A percentile compares a stretch with the other conserved stretches of the same genome.
Evolutionary conservation across 2,113 vertebrate species (phyloP).

Genomic region (Coptodon bakossiorum): DNA sequence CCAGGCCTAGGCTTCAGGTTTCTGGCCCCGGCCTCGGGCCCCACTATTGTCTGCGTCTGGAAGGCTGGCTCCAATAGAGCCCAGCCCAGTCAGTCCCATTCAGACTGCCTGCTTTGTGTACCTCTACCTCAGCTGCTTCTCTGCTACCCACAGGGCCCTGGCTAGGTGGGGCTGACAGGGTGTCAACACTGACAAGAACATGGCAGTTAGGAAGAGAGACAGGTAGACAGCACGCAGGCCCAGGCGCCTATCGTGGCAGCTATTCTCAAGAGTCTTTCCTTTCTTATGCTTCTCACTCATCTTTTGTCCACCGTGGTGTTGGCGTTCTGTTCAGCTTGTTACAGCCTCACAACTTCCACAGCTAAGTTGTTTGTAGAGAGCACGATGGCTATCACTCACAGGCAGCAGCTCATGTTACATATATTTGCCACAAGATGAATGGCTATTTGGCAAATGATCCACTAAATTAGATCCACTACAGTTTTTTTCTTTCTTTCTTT

Average conservation of each 20-base stretch:
- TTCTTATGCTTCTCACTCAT: constrained; percentile 50
- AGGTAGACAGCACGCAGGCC: constrained; percentile 54
- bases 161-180: constrained; percentile 63
- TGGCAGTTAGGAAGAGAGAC: constrained; percentile 51
- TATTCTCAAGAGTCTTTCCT: constrained; percentile 51
- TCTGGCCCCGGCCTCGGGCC: constrained; percentile 75
- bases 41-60: constrained; percentile 71
- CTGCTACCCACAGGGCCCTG: constrained; percentile 55
- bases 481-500: not conserved
- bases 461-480: not conserved
- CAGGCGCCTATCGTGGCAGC: constrained; percentile 64
- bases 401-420: constrained; percentile 10
- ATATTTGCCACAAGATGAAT: constrained; percentile 3
- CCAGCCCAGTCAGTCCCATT: constrained; percentile 62
- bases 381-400: not conserved
- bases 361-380: constrained; percentile 3
- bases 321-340: constrained; percentile 46
- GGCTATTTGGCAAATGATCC: not conserved
- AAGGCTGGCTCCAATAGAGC: constrained; percentile 68
- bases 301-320: constrained; percentile 54
- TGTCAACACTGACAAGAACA: constrained; percentile 61
- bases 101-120: constrained; percentile 68
- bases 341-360: constrained; percentile 25
- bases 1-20: constrained; percentile 74
- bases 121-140: constrained; percentile 47